phyloP scores from a whole-genome alignment of 2,113 vertebrate genomes.

The Arothron firmamentum region DNA sequence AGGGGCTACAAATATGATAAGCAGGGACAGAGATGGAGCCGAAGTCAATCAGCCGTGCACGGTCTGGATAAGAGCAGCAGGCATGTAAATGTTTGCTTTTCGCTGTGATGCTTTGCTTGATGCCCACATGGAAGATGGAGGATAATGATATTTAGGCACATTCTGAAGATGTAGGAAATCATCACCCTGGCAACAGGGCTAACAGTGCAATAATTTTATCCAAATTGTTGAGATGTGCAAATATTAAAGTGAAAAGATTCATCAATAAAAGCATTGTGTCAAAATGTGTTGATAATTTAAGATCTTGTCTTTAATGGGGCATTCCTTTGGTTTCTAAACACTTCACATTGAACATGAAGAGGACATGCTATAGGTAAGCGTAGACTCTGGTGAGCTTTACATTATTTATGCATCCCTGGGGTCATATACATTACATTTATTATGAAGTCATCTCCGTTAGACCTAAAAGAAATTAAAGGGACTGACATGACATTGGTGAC shows the following conservation, averaged over 20 bases:
- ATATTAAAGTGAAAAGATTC: neutral
- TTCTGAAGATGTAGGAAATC: neutral
- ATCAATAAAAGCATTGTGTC: neutral
- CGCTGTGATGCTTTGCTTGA: too few species aligned
- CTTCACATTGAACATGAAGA: too few species aligned
- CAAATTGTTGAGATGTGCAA: neutral
- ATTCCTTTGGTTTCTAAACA: too few species aligned
- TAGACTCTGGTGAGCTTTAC: too few species aligned
- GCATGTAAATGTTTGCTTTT: conserved; percentile 44
- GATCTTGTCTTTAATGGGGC: too few species aligned
- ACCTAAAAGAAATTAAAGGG: neutral
- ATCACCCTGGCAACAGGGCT: neutral
- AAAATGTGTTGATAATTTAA: too few species aligned
- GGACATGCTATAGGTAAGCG: too few species aligned
- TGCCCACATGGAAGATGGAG: too few species aligned
- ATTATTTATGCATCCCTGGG: too few species aligned
- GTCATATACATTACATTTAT: too few species aligned
- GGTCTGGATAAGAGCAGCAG: conserved; percentile 31
- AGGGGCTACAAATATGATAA: conserved; percentile 45
- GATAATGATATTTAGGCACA: too few species aligned
- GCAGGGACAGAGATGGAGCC: conserved; percentile 36
- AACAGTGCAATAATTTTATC: neutral
- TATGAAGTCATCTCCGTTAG: too few species aligned
- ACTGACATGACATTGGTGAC: neutral
- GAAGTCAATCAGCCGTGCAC: conserved; percentile 48